These are phyloP conservation scores for Acrocephalus kingi DNA, from an alignment of 2,113 vertebrate species.

Conservation along the genomic window DNA sequence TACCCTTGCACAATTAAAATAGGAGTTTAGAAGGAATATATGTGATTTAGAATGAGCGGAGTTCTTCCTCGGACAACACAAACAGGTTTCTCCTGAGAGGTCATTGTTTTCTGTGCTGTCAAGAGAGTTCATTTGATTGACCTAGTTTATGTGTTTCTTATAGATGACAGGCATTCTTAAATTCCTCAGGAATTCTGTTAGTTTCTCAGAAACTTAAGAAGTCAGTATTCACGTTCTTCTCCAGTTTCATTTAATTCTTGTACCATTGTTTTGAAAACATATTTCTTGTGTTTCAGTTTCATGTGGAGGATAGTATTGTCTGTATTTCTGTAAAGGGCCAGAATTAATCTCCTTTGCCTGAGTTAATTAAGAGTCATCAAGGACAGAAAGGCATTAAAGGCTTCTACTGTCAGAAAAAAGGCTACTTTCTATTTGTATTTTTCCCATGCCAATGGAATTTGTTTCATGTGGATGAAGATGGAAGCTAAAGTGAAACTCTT, in stretches of 20 bases:
- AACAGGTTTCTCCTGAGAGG: not conserved
- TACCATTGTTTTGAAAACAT: not conserved
- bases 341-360: not conserved
- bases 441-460: not conserved
- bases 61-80: not conserved
- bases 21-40: not conserved
- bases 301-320: not conserved
- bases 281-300: not conserved
- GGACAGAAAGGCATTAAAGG: not conserved
- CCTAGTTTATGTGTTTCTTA: not conserved
- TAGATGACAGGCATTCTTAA: not conserved
- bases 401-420: not conserved
- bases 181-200: not conserved
- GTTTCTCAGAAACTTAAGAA: not conserved
- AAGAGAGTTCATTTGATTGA: not conserved
- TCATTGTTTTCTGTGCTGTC: not conserved
- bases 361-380: not conserved
- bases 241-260: not conserved
- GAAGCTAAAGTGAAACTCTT: not conserved
- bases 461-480: not conserved
- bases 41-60: not conserved
- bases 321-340: not conserved
- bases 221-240: not conserved
- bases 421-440: not conserved
- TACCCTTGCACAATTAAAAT: not conserved